A percentile compares a stretch with the other conserved stretches of the same genome.
These are phyloP conservation scores for Sitta europaea DNA, from an alignment of 2,113 vertebrate species.

Conservation along the genomic window DNA sequence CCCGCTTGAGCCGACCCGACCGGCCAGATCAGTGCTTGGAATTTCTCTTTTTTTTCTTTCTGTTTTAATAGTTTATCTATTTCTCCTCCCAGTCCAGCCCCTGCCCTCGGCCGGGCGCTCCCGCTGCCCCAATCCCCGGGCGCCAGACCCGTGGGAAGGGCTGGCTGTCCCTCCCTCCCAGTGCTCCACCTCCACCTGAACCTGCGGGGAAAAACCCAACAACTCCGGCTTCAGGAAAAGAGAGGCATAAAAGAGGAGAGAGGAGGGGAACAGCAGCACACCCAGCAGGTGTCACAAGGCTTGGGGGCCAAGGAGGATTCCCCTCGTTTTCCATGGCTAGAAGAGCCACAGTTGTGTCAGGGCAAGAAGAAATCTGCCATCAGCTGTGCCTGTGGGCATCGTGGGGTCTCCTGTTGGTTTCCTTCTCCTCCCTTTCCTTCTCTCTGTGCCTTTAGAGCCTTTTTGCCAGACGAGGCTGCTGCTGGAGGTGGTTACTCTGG, in stretches of 20 bases:
- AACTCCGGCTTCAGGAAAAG: not conserved
- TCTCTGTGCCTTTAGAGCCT: not conserved
- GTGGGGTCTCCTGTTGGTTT: not conserved
- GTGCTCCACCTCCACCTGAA: constrained; percentile 51
- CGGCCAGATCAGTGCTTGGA: not conserved
- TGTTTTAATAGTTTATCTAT: not conserved
- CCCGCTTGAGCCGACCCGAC: not conserved
- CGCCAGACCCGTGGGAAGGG: not conserved
- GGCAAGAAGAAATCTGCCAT: not conserved
- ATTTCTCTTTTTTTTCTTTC: not conserved
- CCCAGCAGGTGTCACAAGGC: not conserved
- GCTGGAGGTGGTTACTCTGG: accelerated
- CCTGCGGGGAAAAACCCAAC: not conserved
- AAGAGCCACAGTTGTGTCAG: not conserved
- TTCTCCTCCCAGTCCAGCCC: not conserved
- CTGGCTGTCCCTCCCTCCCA: not conserved
- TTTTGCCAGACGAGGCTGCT: not conserved
- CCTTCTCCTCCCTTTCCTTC: not conserved
- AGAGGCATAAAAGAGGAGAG: not conserved
- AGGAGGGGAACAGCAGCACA: not conserved
- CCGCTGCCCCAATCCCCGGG: not conserved
- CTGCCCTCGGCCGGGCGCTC: not conserved
- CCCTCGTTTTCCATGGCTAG: not conserved
- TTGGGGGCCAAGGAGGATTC: not conserved
- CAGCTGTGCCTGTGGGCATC: accelerated